Evolutionary conservation across 2,888 invertebrate genomes (phyloP), one percentile per base, ranked within the genome.

Genomic region (Agrilus biguttatus): DNA sequence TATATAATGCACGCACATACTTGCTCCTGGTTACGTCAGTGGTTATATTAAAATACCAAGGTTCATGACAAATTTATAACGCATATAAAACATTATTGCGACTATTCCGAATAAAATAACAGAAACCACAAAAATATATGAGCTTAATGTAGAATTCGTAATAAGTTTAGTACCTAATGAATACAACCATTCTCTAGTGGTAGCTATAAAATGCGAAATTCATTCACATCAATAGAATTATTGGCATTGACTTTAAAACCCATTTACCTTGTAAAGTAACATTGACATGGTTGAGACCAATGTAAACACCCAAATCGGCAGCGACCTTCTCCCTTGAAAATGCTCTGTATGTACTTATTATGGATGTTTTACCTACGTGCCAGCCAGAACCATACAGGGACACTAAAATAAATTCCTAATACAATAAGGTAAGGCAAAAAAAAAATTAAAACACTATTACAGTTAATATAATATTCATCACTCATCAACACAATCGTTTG

Each of bases 281-380:
- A 71, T 97, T 97, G 67, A 95, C 88, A 68, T 91, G 89, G 60
- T 83, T 84, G 48, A 97, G 75, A 43, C 95, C 96, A 53, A 97
- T 85, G 65, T 85, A 84, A 45, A 95, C 85, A 33, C 92, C 92
- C 52, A 97, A 77, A 67, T 84, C 79, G 55, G 91, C 95, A 57
- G 80, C 77, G 51, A 96, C 73, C 60, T 86, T 83, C 64, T 92
- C 89, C 52, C 80, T 73, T 51, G 91, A 89, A 72, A 90, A 93
- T 52, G 92, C 90, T 58, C 85, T 80, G 73, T 92, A 93, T 44
- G 88, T 82, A 55, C 89, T 84, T 55, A 82, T 75, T 55, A 92
- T 83, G 34, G 80, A 77, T 17, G 87, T 80, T 50, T 75, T 73
- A 33, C 89, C 85, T 58, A 90, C 86, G 70, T 95, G 93, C 93